These are phyloP conservation scores for Ophion ventricosus DNA, from an alignment of 2,888 invertebrate species.

Conservation along the genomic window DNA sequence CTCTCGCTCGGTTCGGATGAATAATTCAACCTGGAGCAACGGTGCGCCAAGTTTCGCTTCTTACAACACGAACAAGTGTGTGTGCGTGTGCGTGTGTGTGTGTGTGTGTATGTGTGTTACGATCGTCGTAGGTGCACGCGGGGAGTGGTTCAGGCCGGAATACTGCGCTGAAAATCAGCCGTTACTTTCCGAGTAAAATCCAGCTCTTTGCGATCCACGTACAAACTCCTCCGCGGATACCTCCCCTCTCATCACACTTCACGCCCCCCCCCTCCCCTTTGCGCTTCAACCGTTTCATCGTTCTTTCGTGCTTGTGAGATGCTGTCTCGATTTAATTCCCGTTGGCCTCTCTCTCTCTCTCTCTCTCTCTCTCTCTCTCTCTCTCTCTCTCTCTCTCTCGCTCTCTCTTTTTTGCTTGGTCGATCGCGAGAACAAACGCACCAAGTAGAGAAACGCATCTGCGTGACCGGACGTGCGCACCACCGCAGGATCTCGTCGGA, in stretches of 20 bases:
- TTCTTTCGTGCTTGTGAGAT: constrained; percentile 40
- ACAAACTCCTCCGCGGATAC: constrained; percentile 41
- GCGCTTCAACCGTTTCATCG: constrained; percentile 33
- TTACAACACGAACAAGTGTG: constrained; percentile 30
- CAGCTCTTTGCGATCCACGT: constrained; percentile 28
- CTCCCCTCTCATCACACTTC: constrained; percentile 22
- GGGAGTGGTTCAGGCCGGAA: constrained; percentile 51
- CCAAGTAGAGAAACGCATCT: constrained; percentile 49
- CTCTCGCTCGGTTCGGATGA: constrained; percentile 53
- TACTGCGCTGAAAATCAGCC: constrained; percentile 59
- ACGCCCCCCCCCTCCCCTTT: constrained; percentile 29
- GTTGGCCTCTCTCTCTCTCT: constrained; percentile 12
- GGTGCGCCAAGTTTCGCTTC: constrained; percentile 62
- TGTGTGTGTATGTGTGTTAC: constrained; percentile 36
- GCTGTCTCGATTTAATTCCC: constrained; percentile 52
- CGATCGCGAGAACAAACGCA: background rate
- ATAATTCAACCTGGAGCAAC: constrained; percentile 60
- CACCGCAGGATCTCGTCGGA: constrained; percentile 62
- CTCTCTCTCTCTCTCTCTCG: background rate
- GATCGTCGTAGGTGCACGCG: constrained; percentile 53
- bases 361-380: background rate
- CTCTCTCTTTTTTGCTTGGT: background rate
- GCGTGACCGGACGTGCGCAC: constrained; percentile 75
- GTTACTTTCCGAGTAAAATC: constrained; percentile 63
- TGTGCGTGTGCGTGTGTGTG: background rate